Evolutionary conservation across 2,797 vertebrate genomes (phyloP).

Genomic region (Pogoniulus pusillus): DNA sequence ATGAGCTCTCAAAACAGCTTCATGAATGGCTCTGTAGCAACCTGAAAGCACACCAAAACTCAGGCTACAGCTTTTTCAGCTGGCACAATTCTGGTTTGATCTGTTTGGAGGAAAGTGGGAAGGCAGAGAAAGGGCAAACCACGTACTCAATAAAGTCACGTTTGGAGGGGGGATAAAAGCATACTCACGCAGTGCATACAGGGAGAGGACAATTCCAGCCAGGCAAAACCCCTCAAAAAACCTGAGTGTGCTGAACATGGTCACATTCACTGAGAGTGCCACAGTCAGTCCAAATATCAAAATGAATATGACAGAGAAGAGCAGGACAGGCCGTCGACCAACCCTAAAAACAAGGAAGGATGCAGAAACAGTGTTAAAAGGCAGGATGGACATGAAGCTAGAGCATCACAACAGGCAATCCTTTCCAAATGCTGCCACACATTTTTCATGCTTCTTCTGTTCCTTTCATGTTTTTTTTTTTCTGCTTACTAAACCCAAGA

Average conservation of each 20-base stretch:
- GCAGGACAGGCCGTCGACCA: conserved; percentile 91
- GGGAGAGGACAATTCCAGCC: conserved; percentile 91
- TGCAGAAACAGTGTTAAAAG: conserved; percentile 17
- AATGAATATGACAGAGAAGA: conserved; percentile 91
- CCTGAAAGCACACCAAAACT: background rate
- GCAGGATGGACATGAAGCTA: background rate
- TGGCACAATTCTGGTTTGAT: background rate
- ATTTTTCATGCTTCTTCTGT: background rate
- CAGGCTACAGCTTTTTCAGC: background rate
- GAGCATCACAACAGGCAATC: background rate
- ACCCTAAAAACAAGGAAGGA: conserved; percentile 78
- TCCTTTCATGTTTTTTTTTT: background rate
- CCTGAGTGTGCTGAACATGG: conserved; percentile 98
- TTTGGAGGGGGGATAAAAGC: background rate
- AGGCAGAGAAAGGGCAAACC: background rate
- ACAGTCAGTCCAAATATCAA: conserved; percentile 93
- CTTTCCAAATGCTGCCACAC: background rate
- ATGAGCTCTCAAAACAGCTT: background rate
- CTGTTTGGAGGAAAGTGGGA: background rate
- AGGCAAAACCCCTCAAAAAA: conserved; percentile 99
- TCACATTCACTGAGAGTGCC: conserved; percentile 93
- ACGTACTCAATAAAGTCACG: rapidly evolving
- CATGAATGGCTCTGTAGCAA: background rate
- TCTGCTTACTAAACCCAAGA: background rate
- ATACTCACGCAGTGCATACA: conserved; percentile 93